Conservation (phyloP, 2,797 vertebrate genomes). For the Borostomias antarcticus region DNA sequence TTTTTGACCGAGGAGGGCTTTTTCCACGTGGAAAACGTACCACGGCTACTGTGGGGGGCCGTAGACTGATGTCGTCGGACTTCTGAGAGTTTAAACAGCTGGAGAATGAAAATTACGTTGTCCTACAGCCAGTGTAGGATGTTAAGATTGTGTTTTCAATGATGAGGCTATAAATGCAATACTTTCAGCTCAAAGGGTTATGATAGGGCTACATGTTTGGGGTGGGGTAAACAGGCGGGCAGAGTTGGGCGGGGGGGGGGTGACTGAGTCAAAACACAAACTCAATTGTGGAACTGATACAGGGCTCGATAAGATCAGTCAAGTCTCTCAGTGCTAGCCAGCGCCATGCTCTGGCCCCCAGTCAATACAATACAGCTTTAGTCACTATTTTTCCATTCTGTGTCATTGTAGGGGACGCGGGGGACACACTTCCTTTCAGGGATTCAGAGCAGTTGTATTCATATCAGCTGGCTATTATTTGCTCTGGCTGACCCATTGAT, state of each 20-base stretch:
- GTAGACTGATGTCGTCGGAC: conserved; percentile 41
- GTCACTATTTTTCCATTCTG: conserved; percentile 61
- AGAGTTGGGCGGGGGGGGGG: background rate
- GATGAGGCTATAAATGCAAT: conserved; percentile 14
- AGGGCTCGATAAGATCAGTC: conserved; percentile 66
- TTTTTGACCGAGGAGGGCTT: conserved; percentile 49
- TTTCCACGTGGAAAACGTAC: conserved; percentile 49
- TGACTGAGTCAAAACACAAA: conserved; percentile 46
- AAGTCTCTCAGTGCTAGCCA: conserved; percentile 53
- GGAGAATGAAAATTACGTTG: conserved; percentile 22
- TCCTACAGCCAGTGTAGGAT: conserved; percentile 11
- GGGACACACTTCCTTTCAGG: conserved; percentile 70
- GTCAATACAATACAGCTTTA: conserved; percentile 75
- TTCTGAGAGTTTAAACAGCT: conserved; percentile 26
- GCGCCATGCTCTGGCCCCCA: conserved; percentile 48
- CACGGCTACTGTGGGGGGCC: no score
- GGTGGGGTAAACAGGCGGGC: background rate
- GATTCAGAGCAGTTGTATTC: conserved; percentile 75
- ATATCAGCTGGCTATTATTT: conserved; percentile 78
- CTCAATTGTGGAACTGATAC: conserved; percentile 63
- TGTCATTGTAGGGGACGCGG: conserved; percentile 69
- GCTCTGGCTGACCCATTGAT: conserved; percentile 72
- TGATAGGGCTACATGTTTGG: conserved; percentile 2
- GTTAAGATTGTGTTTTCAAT: background rate
- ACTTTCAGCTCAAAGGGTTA: background rate